Percentiles rank a stretch among this genome's conserved stretches.
phyloP scores from a whole-genome alignment of 2,888 invertebrate species.

The Leptinotarsa juncta region DNA sequence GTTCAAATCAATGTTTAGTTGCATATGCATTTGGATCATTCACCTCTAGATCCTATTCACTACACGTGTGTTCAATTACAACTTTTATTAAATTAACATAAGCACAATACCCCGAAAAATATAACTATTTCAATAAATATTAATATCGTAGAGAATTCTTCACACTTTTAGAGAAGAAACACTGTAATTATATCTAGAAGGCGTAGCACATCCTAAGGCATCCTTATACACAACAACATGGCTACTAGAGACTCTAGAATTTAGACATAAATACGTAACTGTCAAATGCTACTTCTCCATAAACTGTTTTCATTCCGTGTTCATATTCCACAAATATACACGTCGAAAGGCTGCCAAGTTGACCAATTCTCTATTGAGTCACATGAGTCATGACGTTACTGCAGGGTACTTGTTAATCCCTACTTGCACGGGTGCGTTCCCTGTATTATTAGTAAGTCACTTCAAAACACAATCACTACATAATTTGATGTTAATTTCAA shows the following conservation, averaged over 20 bases:
- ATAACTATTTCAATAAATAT: conserved; percentile 1
- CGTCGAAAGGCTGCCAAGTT: too few species aligned
- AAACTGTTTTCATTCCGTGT: not conserved
- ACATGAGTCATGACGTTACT: too few species aligned
- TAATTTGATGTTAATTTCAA: too few species aligned
- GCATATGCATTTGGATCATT: conserved; percentile 47
- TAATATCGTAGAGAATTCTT: not conserved
- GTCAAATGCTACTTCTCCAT: not conserved
- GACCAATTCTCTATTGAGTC: too few species aligned
- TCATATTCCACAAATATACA: not conserved
- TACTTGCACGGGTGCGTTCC: too few species aligned
- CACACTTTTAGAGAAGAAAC: conserved; percentile 14
- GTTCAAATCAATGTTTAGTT: conserved; percentile 33
- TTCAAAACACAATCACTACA: too few species aligned
- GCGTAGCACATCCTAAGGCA: conserved; percentile 52
- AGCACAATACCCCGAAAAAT: conserved; percentile 5
- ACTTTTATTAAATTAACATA: conserved; percentile 22
- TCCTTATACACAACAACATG: conserved; percentile 61
- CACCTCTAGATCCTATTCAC: conserved; percentile 44
- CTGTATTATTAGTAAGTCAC: too few species aligned
- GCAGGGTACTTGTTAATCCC: too few species aligned
- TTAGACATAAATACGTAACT: conserved; percentile 8
- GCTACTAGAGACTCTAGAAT: conserved; percentile 56
- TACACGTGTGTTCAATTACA: conserved; percentile 45
- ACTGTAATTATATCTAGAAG: conserved; percentile 37